phyloP scores from a whole-genome alignment of 2,888 invertebrate species.

The Himalopsyche kuldschensis region DNA sequence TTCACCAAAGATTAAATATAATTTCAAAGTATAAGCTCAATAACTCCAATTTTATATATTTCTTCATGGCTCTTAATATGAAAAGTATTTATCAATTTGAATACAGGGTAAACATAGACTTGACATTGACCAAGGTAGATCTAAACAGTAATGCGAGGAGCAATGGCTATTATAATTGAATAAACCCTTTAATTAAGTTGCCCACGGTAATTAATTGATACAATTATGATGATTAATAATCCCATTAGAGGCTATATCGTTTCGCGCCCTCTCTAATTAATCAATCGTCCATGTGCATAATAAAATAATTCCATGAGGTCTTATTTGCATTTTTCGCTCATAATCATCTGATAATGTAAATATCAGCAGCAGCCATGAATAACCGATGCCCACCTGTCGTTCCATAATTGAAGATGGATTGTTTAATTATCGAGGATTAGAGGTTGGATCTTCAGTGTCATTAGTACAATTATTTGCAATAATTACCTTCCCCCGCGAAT shows the following conservation, averaged over 20 bases:
- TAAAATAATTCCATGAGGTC: background rate
- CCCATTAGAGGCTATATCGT: background rate
- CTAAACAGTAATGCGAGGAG: background rate
- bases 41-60: too few relatives aligned
- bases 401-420: background rate
- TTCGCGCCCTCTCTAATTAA: background rate
- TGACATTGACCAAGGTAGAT: background rate
- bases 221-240: background rate
- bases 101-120: background rate
- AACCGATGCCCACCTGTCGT: background rate
- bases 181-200: background rate
- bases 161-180: background rate
- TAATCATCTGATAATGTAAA: background rate
- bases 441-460: conserved; percentile 1
- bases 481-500: background rate
- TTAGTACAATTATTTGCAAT: background rate
- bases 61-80: too few relatives aligned
- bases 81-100: too few relatives aligned
- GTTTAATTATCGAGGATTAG: background rate
- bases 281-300: background rate
- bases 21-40: too few relatives aligned
- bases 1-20: too few relatives aligned
- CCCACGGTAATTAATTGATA: background rate
- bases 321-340: background rate
- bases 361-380: background rate